Base-by-base conservation (phyloP, 2,888 invertebrate genomes). In the Pyrrhosoma nymphula region DNA sequence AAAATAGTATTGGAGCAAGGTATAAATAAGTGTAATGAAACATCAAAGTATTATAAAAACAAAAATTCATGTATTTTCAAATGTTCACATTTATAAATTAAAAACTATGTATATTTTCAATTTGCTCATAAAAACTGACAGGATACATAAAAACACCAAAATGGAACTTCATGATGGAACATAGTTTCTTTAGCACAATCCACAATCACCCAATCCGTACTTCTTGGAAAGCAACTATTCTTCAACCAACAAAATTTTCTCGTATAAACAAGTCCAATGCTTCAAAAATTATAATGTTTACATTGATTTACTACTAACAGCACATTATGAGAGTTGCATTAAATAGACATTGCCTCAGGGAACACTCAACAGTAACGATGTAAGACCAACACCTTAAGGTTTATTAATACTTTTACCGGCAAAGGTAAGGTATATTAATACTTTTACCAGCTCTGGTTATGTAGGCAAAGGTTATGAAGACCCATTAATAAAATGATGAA, bases 71-170 rank as follows among this genome's bases (percentile, higher is more conserved):
- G 95, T 95, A 56, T 95, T 35, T 95, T 95, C 60, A 95, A 90
- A 95, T 95, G 95, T 95, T 89, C 95, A 82, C 95, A 55, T 95
- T 95, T 95, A 95, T 95, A 95, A 12, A 95, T 63, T 90, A 95
- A 95, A 39, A 95, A 93, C 93, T 93, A 93, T 93, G 82, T 82
- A 82, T 82, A 69, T 93, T 93, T 69, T 93, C 75, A 93, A 93
- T 39, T 47, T 69, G 93, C 69, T 93, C 93, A 93, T 93, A 93
- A 93, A 93, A 93, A 93, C 93, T 47, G 93, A 93, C 93, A 93
- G 75, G 93, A 69, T 93, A 93, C 93, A 93, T 69, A 93, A 75
- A 82, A 93, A 93, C 93, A 93, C 93, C 93, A 69, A 93, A 89
- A 93, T 75, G 47, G 75, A 93, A 93, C 93, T 93, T 93, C 69